Percentiles rank a stretch among this genome's conserved stretches.
These are phyloP conservation scores for Eretmocerus hayati DNA, from an alignment of 2,888 invertebrate species.

Conservation along the genomic window DNA sequence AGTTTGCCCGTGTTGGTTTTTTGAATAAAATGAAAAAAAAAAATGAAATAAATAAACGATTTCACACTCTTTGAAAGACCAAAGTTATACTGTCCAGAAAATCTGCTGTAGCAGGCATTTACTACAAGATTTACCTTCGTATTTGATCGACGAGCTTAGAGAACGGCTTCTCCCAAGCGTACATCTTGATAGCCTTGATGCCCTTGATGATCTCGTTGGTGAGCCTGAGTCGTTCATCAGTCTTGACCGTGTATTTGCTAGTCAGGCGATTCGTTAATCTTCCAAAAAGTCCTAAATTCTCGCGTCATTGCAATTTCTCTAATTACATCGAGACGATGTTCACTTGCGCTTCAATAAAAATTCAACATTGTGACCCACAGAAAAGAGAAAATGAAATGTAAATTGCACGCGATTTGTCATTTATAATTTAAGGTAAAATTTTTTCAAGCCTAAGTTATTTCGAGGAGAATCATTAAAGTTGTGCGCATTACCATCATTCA, in stretches of 20 bases:
- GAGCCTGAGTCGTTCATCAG: constrained; percentile 76
- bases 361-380: no score
- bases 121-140: constrained; percentile 45
- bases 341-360: not conserved
- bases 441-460: no score
- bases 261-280: constrained; percentile 49
- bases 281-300: constrained; percentile 31
- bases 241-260: constrained; percentile 65
- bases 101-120: not conserved
- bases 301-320: constrained; percentile 20
- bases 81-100: no score
- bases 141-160: constrained; percentile 54
- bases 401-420: no score
- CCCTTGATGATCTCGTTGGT: constrained; percentile 88
- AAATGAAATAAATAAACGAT: no score
- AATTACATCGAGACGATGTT: constrained; percentile 17
- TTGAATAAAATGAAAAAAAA: not conserved
- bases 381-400: constrained; percentile 9
- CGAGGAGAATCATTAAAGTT: no score
- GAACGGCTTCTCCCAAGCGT: constrained; percentile 79
- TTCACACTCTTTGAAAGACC: no score
- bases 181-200: constrained; percentile 83
- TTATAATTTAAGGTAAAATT: no score
- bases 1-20: no score
- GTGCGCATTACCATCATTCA: no score